Percentiles rank a stretch among this genome's conserved stretches.
These are phyloP conservation scores for Acleris cristana DNA, from an alignment of 2,888 invertebrate genomes.

Conservation along the genomic window DNA sequence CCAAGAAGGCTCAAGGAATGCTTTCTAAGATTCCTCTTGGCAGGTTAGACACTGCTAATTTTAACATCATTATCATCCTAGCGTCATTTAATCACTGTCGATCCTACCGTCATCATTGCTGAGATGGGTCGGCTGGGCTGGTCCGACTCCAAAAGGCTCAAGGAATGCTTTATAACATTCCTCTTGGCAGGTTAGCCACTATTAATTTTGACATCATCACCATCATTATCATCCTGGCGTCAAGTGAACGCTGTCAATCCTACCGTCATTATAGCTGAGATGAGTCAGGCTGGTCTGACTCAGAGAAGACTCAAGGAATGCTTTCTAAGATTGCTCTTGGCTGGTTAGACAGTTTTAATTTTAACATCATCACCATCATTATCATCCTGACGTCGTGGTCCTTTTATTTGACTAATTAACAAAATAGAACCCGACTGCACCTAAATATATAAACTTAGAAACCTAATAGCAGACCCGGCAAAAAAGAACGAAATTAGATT, in stretches of 20 bases:
- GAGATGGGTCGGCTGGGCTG: conserved; percentile 87
- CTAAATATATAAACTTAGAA: too few species aligned
- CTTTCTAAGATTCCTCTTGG: conserved; percentile 89
- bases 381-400: too few species aligned
- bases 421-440: too few species aligned
- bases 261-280: conserved; percentile 93
- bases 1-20: conserved; percentile 86
- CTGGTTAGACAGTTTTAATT: too few species aligned
- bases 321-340: too few species aligned
- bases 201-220: too few species aligned
- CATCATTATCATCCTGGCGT: background rate
- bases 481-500: too few species aligned
- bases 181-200: conserved; percentile 85
- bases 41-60: conserved; percentile 71
- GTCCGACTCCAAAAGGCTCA: conserved; percentile 87
- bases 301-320: too few species aligned
- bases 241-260: conserved; percentile 92
- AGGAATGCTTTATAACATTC: conserved; percentile 88
- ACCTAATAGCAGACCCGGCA: too few species aligned
- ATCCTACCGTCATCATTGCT: conserved; percentile 94
- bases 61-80: background rate
- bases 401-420: too few species aligned
- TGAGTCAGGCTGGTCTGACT: conserved; percentile 86
- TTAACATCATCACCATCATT: too few species aligned
- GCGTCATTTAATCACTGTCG: conserved; percentile 87